These are phyloP conservation scores for Mustelus asterias DNA, from an alignment of 2,113 vertebrate species.

Conservation along the genomic window DNA sequence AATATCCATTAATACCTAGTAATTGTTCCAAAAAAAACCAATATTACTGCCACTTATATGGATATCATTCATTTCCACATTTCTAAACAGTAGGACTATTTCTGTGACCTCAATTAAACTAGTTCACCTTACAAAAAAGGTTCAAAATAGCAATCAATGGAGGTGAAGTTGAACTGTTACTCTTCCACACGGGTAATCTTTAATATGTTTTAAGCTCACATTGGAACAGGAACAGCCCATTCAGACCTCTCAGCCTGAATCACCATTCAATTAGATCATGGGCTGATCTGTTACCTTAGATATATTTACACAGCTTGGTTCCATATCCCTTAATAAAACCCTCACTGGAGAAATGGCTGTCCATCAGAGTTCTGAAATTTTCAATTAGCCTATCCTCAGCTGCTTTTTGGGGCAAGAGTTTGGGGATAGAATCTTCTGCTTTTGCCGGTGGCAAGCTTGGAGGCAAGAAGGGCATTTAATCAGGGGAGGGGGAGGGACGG, in stretches of 20 bases:
- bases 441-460: no score
- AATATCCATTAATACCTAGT: background rate
- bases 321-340: background rate
- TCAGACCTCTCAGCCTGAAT: background rate
- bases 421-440: no score
- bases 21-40: background rate
- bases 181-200: background rate
- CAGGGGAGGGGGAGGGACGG: no score
- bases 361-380: background rate
- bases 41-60: background rate
- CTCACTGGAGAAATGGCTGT: background rate
- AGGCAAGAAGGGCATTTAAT: no score
- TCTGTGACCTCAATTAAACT: conserved; percentile 18
- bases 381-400: background rate
- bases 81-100: background rate
- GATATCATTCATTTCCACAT: background rate
- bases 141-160: background rate
- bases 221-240: background rate
- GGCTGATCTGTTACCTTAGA: background rate
- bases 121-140: background rate
- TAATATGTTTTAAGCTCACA: background rate
- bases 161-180: background rate
- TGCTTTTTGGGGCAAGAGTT: background rate
- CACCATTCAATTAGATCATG: background rate
- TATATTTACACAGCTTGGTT: background rate